These are phyloP conservation scores for Parazoanthus atlanticus DNA, from an alignment of 92 coral and sea anemone genomes.

Conservation along the genomic window DNA sequence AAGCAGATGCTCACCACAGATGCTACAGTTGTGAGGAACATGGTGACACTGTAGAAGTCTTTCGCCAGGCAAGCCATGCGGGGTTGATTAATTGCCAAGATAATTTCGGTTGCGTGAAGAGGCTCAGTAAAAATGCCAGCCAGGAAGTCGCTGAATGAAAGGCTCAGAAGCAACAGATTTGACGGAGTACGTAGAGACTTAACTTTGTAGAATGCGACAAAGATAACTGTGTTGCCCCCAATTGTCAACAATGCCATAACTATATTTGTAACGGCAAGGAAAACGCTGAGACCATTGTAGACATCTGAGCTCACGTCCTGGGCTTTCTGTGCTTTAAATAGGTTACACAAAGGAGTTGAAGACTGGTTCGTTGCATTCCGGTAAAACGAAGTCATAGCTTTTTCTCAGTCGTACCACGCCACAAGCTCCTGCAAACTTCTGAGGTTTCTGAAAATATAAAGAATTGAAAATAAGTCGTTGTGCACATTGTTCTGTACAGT, in stretches of 20 bases:
- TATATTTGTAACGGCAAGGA: conserved; percentile 39
- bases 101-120: conserved; percentile 45
- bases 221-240: conserved; percentile 38
- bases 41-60: conserved; percentile 52
- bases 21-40: conserved; percentile 43
- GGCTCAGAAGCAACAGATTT: conserved; percentile 45
- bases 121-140: conserved; percentile 61
- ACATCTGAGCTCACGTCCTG: not conserved
- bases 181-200: conserved; percentile 54
- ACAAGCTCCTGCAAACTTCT: not conserved
- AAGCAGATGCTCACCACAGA: conserved; percentile 49
- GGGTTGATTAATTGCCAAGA: conserved; percentile 36
- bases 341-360: not conserved
- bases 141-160: conserved; percentile 55
- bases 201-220: conserved; percentile 45
- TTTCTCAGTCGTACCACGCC: not conserved
- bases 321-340: not conserved
- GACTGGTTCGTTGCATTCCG: not conserved
- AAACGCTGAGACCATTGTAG: conserved; percentile 20
- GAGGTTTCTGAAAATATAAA: not conserved
- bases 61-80: conserved; percentile 46
- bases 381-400: not conserved
- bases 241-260: conserved; percentile 24
- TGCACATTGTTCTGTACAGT: not conserved
- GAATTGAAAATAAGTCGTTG: not conserved